A percentile compares a stretch with the other conserved stretches of the same genome.
Conservation (phyloP, 1,140 invertebrate species). For the Campodea augens region DNA sequence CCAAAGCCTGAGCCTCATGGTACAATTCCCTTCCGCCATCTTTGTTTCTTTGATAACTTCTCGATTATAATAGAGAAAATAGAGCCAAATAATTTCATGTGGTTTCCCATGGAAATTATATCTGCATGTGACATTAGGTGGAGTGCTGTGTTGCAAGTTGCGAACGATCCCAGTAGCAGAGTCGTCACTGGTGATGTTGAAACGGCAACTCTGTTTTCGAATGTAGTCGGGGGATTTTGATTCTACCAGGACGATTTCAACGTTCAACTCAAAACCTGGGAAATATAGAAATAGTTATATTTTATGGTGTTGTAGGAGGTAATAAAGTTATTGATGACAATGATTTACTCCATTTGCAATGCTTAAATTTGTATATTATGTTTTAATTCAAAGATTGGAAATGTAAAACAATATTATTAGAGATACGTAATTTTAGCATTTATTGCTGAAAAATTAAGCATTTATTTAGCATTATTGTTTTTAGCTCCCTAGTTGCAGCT, state of each 20-base stretch:
- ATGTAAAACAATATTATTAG: no score
- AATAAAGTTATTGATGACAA: no score
- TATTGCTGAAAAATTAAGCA: no score
- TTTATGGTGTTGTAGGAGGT: slow-evolving; percentile 33
- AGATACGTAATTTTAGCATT: no score
- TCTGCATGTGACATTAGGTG: slow-evolving; percentile 65
- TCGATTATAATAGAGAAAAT: slow-evolving; percentile 53
- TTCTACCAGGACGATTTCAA: slow-evolving; percentile 68
- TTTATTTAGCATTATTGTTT: no score
- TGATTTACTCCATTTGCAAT: no score
- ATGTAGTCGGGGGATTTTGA: slow-evolving; percentile 54
- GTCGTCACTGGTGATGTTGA: slow-evolving; percentile 13
- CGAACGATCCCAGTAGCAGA: slow-evolving; percentile 40
- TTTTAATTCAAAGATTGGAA: no score
- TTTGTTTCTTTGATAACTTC: slow-evolving; percentile 12
- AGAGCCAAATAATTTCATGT: slow-evolving; percentile 65
- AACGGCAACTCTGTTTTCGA: slow-evolving; percentile 14
- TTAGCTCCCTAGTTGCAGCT: no score
- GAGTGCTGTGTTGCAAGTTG: slow-evolving; percentile 60
- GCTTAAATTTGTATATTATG: no score
- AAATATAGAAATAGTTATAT: no score
- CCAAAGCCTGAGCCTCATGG: slow-evolving; percentile 38
- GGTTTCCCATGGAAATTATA: slow-evolving; percentile 60
- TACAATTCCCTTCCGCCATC: slow-evolving; percentile 22
- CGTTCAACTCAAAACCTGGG: slow-evolving; percentile 57